phyloP scores from a whole-genome alignment of 2,113 vertebrate genomes.

The Madoqua kirkii region DNA sequence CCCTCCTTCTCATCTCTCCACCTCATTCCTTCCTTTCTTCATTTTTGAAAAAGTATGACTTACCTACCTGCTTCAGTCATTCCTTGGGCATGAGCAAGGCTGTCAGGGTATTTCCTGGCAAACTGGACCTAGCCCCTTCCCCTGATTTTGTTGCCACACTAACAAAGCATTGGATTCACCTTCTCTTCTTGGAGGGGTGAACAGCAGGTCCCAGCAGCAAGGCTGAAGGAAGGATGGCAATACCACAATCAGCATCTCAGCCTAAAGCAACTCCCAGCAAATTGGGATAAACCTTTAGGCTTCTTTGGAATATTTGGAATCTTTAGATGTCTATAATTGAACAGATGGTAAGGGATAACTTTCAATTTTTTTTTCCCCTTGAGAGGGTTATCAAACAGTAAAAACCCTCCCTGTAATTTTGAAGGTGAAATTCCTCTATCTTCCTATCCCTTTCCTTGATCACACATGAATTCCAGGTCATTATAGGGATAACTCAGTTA shows the following conservation, averaged over 20 bases:
- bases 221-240: neutral
- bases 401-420: neutral
- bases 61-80: neutral
- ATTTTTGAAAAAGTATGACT: neutral
- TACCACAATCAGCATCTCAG: neutral
- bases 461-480: neutral
- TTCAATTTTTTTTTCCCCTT: neutral
- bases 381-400: neutral
- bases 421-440: neutral
- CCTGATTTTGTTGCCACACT: neutral
- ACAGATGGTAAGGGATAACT: neutral
- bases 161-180: neutral
- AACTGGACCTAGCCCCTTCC: neutral
- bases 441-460: neutral
- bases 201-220: neutral
- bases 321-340: neutral
- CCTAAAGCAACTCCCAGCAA: neutral
- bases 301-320: neutral
- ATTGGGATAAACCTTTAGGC: neutral
- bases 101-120: neutral
- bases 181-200: neutral
- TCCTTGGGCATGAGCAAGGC: neutral
- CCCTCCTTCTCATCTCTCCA: neutral
- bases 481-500: neutral
- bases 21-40: neutral